Conservation (phyloP, 2,797 vertebrate genomes). For the Amniataba percoides region DNA sequence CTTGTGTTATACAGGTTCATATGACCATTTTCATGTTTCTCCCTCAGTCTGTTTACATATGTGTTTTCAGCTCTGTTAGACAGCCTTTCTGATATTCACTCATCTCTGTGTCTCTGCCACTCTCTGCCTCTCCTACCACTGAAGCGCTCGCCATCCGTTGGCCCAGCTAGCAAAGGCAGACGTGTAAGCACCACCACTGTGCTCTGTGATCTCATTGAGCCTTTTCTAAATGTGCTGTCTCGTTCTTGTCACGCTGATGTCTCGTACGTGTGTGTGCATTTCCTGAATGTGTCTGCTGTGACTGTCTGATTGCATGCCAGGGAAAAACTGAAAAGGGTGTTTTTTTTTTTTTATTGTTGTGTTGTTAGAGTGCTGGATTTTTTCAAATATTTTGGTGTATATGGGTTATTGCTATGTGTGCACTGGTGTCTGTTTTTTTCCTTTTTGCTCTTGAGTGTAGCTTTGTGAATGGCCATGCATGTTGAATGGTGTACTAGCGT, state of each 20-base stretch:
- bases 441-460: constrained; percentile 20
- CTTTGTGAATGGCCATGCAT: constrained; percentile 64
- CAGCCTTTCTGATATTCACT: constrained; percentile 63
- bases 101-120: constrained; percentile 72
- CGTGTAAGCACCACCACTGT: constrained; percentile 92
- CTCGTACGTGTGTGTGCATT: constrained; percentile 16
- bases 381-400: background rate
- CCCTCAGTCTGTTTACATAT: constrained; percentile 38
- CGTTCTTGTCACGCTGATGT: constrained; percentile 28
- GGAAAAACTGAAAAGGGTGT: background rate
- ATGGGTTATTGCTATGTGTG: constrained; percentile 19
- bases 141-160: constrained; percentile 96
- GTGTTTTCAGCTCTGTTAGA: constrained; percentile 58
- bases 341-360: constrained; percentile 3
- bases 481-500: constrained; percentile 48
- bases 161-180: constrained; percentile 97
- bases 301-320: constrained; percentile 66
- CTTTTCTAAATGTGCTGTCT: constrained; percentile 31
- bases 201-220: constrained; percentile 41
- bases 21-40: constrained; percentile 5
- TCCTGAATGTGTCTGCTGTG: constrained; percentile 20
- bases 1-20: background rate
- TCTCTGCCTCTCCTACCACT: constrained; percentile 74
- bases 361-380: background rate
- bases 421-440: constrained; percentile 17